Evolutionary conservation across 2,888 invertebrate genomes (phyloP).

Genomic region (Piscicola geometra): DNA sequence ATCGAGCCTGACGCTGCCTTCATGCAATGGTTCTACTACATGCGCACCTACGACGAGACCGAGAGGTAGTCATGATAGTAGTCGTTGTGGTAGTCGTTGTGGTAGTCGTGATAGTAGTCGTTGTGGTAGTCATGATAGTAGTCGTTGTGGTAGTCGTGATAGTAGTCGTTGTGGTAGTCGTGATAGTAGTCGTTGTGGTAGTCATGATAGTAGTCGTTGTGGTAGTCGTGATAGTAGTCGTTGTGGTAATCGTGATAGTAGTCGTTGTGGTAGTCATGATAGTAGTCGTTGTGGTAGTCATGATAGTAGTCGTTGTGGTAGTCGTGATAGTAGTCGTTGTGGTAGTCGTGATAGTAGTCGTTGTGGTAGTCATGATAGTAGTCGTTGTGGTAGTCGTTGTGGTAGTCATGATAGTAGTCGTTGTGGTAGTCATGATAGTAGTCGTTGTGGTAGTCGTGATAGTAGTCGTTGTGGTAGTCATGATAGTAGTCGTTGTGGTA

Average conservation of each 20-base stretch:
- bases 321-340: conserved; percentile 3
- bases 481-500: background rate
- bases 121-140: background rate
- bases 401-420: background rate
- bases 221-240: background rate
- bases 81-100: background rate
- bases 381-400: background rate
- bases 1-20: conserved; percentile 79
- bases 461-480: background rate
- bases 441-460: background rate
- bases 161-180: background rate
- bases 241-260: background rate
- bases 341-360: background rate
- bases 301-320: background rate
- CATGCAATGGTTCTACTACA: conserved; percentile 90
- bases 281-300: background rate
- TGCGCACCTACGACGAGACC: conserved; percentile 82
- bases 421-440: background rate
- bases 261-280: background rate
- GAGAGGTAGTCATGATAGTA: conserved; percentile 58
- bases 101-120: background rate
- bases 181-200: conserved; percentile 1
- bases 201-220: background rate
- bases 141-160: background rate
- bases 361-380: background rate